phyloP scores from a whole-genome alignment of 2,888 invertebrate genomes.

The Sinotaia quadrata region DNA sequence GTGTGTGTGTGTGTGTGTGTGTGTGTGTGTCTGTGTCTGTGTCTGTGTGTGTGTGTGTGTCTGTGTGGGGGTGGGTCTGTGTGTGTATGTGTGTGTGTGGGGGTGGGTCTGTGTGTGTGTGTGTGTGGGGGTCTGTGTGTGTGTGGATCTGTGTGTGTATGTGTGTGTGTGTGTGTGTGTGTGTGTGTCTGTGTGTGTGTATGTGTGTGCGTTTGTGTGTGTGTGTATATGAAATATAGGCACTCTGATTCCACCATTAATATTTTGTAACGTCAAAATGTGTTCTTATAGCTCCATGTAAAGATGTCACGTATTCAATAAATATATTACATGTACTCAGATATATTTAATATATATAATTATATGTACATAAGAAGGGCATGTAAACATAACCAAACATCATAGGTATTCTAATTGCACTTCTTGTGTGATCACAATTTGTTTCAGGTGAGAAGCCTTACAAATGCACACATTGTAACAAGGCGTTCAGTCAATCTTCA shows the following conservation, averaged over 20 bases:
- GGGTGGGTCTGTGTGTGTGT: background rate
- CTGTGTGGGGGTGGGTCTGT: background rate
- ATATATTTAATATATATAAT: too few relatives aligned
- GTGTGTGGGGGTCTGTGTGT: background rate
- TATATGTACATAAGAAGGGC: too few relatives aligned
- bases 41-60: background rate
- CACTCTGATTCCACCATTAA: too few relatives aligned
- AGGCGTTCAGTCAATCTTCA: conserved; percentile 98
- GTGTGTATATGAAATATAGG: background rate
- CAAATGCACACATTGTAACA: conserved; percentile 98
- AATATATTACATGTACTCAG: too few relatives aligned
- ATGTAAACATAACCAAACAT: too few relatives aligned
- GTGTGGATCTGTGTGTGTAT: background rate
- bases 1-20: conserved; percentile 7
- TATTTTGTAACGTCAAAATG: too few relatives aligned
- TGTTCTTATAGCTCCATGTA: too few relatives aligned
- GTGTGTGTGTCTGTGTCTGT: conserved; percentile 1
- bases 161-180: background rate
- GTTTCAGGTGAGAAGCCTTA: conserved; percentile 96
- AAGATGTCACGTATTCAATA: too few relatives aligned
- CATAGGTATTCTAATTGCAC: too few relatives aligned
- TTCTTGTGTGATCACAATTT: too few relatives aligned
- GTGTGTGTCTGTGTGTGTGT: conserved; percentile 5
- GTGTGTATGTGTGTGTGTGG: background rate
- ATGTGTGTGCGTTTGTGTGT: background rate